These are phyloP conservation scores for Tetropium fuscum DNA, from an alignment of 2,888 invertebrate species.

Conservation along the genomic window DNA sequence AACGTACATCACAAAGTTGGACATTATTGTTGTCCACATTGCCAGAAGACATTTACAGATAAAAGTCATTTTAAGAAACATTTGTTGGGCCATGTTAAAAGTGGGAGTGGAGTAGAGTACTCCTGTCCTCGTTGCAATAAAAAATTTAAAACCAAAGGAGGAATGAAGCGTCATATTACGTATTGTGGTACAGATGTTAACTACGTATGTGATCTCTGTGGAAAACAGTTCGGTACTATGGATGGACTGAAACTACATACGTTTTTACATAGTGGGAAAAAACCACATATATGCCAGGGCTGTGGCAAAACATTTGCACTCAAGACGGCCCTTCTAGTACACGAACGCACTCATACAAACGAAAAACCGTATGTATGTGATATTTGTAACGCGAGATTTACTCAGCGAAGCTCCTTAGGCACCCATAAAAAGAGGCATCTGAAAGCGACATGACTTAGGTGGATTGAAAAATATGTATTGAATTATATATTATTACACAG, in stretches of 20 bases:
- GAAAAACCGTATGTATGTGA: constrained; percentile 15
- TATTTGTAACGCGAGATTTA: not conserved
- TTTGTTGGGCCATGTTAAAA: too few relatives aligned
- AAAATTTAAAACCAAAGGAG: too few relatives aligned
- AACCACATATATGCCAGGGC: constrained; percentile 49
- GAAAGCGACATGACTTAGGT: too few relatives aligned
- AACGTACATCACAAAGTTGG: constrained; percentile 43
- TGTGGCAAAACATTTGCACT: constrained; percentile 55
- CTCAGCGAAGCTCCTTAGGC: not conserved
- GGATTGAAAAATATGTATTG: too few relatives aligned
- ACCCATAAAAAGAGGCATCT: not conserved
- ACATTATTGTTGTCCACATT: constrained; percentile 48
- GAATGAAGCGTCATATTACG: too few relatives aligned
- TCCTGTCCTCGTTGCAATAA: too few relatives aligned
- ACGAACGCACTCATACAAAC: constrained; percentile 42
- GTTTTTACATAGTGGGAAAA: constrained; percentile 54
- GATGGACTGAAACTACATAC: constrained; percentile 46
- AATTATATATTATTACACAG: too few relatives aligned
- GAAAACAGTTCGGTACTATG: constrained; percentile 39
- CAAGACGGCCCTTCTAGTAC: constrained; percentile 43
- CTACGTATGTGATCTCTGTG: constrained; percentile 55
- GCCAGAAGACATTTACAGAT: constrained; percentile 49
- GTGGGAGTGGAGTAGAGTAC: too few relatives aligned
- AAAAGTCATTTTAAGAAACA: too few relatives aligned
- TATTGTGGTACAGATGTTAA: too few relatives aligned